phyloP scores from a whole-genome alignment of 2,888 invertebrate genomes.

The Agonopterix subpropinquella region DNA sequence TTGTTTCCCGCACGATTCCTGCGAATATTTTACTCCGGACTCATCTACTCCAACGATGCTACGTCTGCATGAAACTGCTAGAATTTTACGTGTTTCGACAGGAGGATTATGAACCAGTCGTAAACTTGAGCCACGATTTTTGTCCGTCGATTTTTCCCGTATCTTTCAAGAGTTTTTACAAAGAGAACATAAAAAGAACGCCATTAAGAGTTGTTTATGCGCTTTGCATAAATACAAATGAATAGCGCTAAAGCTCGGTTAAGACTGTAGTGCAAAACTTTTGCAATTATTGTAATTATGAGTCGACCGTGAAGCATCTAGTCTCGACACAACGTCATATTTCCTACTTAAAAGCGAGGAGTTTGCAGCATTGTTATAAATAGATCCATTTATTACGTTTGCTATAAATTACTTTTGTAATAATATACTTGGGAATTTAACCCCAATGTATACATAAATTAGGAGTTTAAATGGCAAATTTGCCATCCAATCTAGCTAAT shows the following conservation, averaged over 20 bases:
- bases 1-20: constrained; percentile 39
- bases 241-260: constrained; percentile 52
- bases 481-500: constrained; percentile 34
- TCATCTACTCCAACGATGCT: constrained; percentile 50
- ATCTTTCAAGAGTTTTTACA: constrained; percentile 14
- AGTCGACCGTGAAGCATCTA: constrained; percentile 56
- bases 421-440: constrained; percentile 32
- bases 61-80: constrained; percentile 50
- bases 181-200: constrained; percentile 37
- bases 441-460: neutral
- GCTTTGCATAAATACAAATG: constrained; percentile 56
- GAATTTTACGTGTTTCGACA: constrained; percentile 57
- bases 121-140: constrained; percentile 53
- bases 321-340: constrained; percentile 54
- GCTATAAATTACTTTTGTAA: constrained; percentile 39
- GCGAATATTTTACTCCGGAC: constrained; percentile 52
- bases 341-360: constrained; percentile 63
- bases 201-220: constrained; percentile 47
- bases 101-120: constrained; percentile 55
- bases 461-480: constrained; percentile 10
- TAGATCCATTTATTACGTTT: constrained; percentile 57
- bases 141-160: constrained; percentile 23
- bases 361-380: constrained; percentile 57
- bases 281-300: constrained; percentile 71
- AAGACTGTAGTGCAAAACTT: constrained; percentile 59